Evolutionary conservation across 2,113 vertebrate species (phyloP).

Genomic region (Toxostoma redivivum): DNA sequence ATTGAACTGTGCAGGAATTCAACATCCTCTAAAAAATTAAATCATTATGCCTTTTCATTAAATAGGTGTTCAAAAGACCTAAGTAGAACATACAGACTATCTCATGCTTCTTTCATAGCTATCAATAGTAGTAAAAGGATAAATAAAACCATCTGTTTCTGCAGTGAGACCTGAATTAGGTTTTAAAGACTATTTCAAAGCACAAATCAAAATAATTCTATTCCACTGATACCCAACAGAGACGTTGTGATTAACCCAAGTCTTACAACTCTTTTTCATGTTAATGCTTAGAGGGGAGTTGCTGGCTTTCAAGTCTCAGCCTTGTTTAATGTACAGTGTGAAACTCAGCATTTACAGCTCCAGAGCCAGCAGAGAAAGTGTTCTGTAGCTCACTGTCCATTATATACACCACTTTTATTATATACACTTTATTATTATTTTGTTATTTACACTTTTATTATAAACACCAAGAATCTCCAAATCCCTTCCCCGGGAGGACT

Average conservation of each 20-base stretch:
- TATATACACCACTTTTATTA: too few relatives aligned
- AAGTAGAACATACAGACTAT: neutral
- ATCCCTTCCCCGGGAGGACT: neutral
- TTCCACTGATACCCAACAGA: neutral
- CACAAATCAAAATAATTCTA: neutral
- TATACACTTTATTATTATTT: too few relatives aligned
- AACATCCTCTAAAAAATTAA: neutral
- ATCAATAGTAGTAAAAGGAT: neutral
- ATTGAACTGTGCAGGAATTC: constrained; percentile 7
- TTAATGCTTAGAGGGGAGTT: neutral
- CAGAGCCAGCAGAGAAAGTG: neutral
- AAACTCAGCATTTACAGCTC: neutral
- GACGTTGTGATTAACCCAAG: neutral
- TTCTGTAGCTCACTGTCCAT: neutral
- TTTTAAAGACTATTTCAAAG: neutral
- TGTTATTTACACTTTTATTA: too few relatives aligned
- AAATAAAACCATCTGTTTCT: constrained; percentile 6
- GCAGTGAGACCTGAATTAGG: neutral
- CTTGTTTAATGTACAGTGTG: neutral
- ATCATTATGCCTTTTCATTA: neutral
- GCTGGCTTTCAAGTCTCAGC: neutral
- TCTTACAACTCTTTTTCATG: neutral
- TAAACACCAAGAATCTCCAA: neutral
- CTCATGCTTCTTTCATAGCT: neutral
- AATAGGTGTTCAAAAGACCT: neutral